Percentiles rank a stretch among this genome's conserved stretches.
Conservation (phyloP, 1,140 invertebrate species). For the Schlechtendalia chinensis region DNA sequence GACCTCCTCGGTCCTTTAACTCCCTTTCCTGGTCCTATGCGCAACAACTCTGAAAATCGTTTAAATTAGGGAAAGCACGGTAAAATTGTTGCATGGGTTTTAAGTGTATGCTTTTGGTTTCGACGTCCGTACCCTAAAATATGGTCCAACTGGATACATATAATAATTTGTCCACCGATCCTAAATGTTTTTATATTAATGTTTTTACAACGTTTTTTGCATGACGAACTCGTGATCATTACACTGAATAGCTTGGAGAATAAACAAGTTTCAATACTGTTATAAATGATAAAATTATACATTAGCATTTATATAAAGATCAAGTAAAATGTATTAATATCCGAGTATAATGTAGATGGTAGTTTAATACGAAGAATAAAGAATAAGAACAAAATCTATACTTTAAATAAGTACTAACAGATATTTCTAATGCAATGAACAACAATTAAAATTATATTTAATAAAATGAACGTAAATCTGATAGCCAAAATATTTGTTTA, state of each 20-base stretch:
- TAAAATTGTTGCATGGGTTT: constrained; percentile 42
- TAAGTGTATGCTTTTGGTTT: constrained; percentile 37
- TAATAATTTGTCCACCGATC: background rate
- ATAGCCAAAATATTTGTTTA: too few relatives aligned
- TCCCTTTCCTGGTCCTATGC: background rate
- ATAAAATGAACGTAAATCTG: too few relatives aligned
- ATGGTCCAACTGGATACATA: background rate
- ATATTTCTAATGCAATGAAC: too few relatives aligned
- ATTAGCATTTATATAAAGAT: background rate
- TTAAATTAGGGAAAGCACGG: constrained; percentile 33
- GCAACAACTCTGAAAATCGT: constrained; percentile 32
- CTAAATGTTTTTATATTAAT: background rate
- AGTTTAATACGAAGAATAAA: too few relatives aligned
- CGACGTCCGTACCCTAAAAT: constrained; percentile 17
- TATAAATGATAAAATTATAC: background rate
- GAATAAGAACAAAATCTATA: too few relatives aligned
- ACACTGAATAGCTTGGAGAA: background rate
- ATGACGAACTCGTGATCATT: background rate
- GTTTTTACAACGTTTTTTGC: background rate
- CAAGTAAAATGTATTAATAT: too few relatives aligned
- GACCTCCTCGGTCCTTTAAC: background rate
- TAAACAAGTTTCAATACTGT: background rate
- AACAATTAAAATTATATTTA: too few relatives aligned
- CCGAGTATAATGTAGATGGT: too few relatives aligned
- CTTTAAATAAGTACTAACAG: too few relatives aligned